Evolutionary conservation across 2,797 vertebrate species (phyloP).

Genomic region (Gallinago nigripennis): DNA sequence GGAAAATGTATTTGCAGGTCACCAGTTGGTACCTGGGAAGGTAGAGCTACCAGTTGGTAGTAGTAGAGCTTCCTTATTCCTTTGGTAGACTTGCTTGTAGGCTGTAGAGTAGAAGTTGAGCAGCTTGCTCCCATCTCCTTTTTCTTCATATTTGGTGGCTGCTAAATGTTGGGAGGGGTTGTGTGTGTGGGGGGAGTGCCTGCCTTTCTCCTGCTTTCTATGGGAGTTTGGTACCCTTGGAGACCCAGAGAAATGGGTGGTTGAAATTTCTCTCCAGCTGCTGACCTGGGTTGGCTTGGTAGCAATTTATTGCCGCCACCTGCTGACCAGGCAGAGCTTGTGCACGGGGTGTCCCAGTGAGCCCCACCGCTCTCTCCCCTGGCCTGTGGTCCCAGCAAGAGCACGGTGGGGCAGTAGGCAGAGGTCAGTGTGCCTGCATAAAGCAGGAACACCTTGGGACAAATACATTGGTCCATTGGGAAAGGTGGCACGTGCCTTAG

Average conservation of each 20-base stretch:
- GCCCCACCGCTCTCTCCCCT: neutral
- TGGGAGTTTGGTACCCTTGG: neutral
- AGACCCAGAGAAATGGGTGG: neutral
- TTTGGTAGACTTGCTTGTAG: neutral
- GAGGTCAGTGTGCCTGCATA: neutral
- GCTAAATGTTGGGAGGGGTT: fast-evolving
- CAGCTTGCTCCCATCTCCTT: neutral
- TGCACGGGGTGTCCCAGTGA: fast-evolving
- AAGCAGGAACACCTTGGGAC: neutral
- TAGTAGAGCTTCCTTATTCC: neutral
- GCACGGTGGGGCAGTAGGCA: neutral
- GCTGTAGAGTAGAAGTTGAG: neutral
- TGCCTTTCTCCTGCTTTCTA: neutral
- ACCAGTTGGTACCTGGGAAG: no score
- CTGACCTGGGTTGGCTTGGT: neutral
- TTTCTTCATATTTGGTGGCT: neutral
- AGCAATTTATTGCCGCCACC: constrained; percentile 67
- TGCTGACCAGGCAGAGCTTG: constrained; percentile 56
- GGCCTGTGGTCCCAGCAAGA: neutral
- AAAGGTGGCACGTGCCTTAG: neutral
- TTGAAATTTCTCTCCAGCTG: neutral
- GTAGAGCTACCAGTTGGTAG: neutral
- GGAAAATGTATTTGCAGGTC: neutral
- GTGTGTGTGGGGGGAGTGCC: no score
- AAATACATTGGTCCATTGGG: neutral